Evolutionary conservation across 2,888 invertebrate species (phyloP).

Genomic region (Eumacrocentrus americanus): DNA sequence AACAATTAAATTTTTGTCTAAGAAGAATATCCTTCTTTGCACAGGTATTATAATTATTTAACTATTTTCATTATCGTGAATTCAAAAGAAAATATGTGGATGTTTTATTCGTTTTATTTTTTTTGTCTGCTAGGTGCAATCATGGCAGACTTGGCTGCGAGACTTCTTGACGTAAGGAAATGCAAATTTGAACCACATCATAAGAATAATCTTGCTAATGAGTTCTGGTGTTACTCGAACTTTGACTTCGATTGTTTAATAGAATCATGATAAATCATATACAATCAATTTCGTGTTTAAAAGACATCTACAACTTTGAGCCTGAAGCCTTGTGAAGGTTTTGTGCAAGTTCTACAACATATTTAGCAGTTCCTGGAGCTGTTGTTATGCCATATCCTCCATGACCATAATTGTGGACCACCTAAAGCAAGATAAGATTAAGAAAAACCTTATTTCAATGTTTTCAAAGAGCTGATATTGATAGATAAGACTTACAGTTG

Average conservation of each 20-base stretch:
- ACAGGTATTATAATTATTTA: slow-evolving; percentile 69
- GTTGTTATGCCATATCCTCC: slow-evolving; percentile 92
- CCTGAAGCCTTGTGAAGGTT: slow-evolving; percentile 61
- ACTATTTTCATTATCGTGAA: slow-evolving; percentile 4
- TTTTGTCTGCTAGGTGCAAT: slow-evolving; percentile 68
- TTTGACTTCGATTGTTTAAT: slow-evolving; percentile 71
- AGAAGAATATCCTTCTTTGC: slow-evolving; percentile 81
- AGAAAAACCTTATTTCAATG: background rate
- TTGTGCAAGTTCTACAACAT: slow-evolving; percentile 74
- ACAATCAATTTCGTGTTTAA: background rate
- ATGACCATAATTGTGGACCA: slow-evolving; percentile 95
- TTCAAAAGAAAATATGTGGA: too few relatives aligned
- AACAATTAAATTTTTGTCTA: slow-evolving; percentile 77
- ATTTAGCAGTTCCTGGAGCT: slow-evolving; percentile 83
- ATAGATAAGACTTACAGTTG: slow-evolving; percentile 44
- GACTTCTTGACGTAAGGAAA: slow-evolving; percentile 69
- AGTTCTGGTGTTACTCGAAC: slow-evolving; percentile 90
- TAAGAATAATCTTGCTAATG: slow-evolving; percentile 89
- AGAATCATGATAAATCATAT: slow-evolving; percentile 32
- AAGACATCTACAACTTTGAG: slow-evolving; percentile 36
- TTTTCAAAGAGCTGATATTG: too few relatives aligned
- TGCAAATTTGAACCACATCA: slow-evolving; percentile 81
- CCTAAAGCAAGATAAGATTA: slow-evolving; percentile 37
- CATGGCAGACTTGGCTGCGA: slow-evolving; percentile 75
- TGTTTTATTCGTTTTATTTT: background rate